phyloP scores from a whole-genome alignment of 1,140 invertebrate species.

The Drusus annulatus region DNA sequence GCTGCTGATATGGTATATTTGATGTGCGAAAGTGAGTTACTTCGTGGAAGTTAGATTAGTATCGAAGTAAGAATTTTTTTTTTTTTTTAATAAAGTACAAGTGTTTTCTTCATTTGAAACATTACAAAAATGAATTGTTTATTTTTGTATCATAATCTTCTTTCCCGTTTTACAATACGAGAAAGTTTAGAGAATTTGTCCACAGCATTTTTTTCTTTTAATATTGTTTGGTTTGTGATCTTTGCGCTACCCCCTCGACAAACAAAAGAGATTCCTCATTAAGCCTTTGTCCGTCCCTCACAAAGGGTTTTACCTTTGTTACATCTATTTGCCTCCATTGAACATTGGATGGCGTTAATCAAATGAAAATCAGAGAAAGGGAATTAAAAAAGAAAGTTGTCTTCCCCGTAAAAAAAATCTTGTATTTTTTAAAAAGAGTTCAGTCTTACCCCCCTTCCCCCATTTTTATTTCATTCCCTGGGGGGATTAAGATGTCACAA shows the following conservation, averaged over 20 bases:
- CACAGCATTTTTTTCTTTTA: constrained; percentile 35
- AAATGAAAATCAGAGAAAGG: constrained; percentile 57
- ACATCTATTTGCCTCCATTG: constrained; percentile 59
- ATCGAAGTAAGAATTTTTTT: too few relatives aligned
- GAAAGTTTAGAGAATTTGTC: background rate
- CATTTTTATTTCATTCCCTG: background rate
- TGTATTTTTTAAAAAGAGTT: constrained; percentile 1
- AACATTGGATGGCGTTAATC: constrained; percentile 57
- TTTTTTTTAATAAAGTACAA: too few relatives aligned
- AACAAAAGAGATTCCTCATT: constrained; percentile 56
- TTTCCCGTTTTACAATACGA: background rate
- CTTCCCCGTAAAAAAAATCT: constrained; percentile 11
- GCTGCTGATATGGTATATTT: too few relatives aligned
- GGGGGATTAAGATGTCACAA: constrained; percentile 39
- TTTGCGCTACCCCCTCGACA: constrained; percentile 44
- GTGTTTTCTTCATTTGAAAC: background rate
- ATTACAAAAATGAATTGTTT: too few relatives aligned
- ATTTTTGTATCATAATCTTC: too few relatives aligned
- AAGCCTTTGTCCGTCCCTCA: constrained; percentile 57
- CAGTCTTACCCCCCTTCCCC: constrained; percentile 8
- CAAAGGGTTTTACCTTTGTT: constrained; percentile 55
- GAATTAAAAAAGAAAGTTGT: constrained; percentile 46
- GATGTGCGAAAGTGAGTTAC: too few relatives aligned
- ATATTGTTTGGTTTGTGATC: constrained; percentile 56
- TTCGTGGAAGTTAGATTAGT: too few relatives aligned